Evolutionary conservation across 37 sponge, comb jelly and placozoan species (phyloP).

Genomic region (Aphrocallistes beatrix): DNA sequence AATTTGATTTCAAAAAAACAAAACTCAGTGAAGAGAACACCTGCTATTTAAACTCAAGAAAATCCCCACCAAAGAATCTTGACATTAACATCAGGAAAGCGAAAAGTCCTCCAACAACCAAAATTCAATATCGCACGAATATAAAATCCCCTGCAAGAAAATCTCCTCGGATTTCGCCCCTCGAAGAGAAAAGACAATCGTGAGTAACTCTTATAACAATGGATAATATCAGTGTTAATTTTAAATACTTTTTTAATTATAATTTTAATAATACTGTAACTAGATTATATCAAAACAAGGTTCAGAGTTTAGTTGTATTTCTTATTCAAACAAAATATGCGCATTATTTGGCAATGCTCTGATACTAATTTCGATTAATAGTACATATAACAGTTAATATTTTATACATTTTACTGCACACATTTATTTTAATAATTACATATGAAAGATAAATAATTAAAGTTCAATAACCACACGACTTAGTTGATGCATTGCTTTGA

Average conservation of each 20-base stretch:
- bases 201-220: not conserved
- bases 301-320: too few species aligned
- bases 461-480: too few species aligned
- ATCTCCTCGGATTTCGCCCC: not conserved
- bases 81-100: not conserved
- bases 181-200: not conserved
- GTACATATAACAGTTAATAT: too few species aligned
- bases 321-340: too few species aligned
- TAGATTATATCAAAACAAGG: too few species aligned
- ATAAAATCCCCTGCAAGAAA: not conserved
- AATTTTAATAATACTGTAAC: not conserved
- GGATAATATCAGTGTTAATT: not conserved
- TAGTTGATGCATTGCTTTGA: too few species aligned
- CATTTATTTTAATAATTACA: too few species aligned
- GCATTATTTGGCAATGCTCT: too few species aligned
- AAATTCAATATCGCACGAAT: not conserved
- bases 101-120: not conserved
- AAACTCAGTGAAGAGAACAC: slow-evolving; percentile 32
- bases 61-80: not conserved
- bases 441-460: too few species aligned
- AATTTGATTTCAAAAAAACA: slow-evolving; percentile 67
- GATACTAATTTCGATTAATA: too few species aligned
- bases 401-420: too few species aligned
- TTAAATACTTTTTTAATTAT: too few species aligned
- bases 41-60: not conserved